Conservation (phyloP, 2,797 vertebrate genomes). For the Gouania willdenowi region DNA sequence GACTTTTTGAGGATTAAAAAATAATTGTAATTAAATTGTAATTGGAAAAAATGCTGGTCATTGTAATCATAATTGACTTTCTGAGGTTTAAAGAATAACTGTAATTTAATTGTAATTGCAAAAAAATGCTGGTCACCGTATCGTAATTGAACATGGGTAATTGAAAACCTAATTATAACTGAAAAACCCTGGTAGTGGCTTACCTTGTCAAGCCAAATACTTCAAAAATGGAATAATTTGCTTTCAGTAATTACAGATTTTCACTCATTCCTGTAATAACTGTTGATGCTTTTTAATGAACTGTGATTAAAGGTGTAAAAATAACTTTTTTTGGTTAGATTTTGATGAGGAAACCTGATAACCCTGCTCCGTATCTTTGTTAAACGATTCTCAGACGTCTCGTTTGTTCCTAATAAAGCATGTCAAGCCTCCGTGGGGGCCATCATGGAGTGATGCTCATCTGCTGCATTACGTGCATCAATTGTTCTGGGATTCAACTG, state of each 20-base stretch:
- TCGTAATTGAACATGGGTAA: too few relatives aligned
- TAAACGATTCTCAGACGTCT: slow-evolving; percentile 26
- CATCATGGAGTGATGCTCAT: slow-evolving; percentile 31
- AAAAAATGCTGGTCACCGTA: too few relatives aligned
- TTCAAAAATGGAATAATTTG: background rate
- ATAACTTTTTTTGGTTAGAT: slow-evolving; percentile 10
- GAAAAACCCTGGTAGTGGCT: too few relatives aligned
- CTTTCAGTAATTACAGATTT: slow-evolving; percentile 6
- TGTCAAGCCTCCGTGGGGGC: slow-evolving; percentile 12
- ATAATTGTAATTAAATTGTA: too few relatives aligned
- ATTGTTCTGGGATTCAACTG: slow-evolving; percentile 45
- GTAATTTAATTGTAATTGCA: too few relatives aligned
- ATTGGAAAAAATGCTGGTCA: too few relatives aligned
- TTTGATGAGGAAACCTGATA: slow-evolving; percentile 17
- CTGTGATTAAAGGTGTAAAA: slow-evolving; percentile 33
- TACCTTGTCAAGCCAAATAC: slow-evolving; percentile 25
- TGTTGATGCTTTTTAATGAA: slow-evolving; percentile 19
- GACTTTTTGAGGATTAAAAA: too few relatives aligned
- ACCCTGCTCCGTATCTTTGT: slow-evolving; percentile 25
- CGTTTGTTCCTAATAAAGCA: slow-evolving; percentile 14
- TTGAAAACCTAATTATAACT: too few relatives aligned
- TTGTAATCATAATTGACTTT: too few relatives aligned
- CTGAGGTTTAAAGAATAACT: too few relatives aligned
- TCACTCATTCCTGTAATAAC: background rate
- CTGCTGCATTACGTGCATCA: slow-evolving; percentile 33